These are phyloP conservation scores for Barnardius zonarius DNA, from an alignment of 2,113 vertebrate genomes.

Conservation along the genomic window DNA sequence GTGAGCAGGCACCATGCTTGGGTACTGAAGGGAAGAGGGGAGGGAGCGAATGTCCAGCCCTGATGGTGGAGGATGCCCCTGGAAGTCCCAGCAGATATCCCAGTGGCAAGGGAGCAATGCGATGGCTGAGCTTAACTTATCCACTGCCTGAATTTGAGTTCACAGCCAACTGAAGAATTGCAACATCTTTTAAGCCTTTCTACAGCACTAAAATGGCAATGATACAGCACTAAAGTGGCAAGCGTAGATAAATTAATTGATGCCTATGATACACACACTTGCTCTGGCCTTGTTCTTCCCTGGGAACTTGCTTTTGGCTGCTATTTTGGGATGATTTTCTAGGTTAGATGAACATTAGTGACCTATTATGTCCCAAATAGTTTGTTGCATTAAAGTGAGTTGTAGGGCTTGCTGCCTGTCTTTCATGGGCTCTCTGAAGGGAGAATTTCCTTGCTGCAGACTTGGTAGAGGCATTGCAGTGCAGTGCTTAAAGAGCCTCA, in stretches of 20 bases:
- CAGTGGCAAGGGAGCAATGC: rapidly evolving
- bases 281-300: neutral
- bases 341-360: neutral
- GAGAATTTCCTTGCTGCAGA: neutral
- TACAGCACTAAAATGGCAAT: neutral
- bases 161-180: neutral
- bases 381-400: neutral
- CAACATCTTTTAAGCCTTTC: neutral
- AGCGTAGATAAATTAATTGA: neutral
- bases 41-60: neutral
- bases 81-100: rapidly evolving
- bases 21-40: neutral
- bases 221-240: neutral
- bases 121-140: neutral
- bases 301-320: neutral
- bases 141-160: neutral
- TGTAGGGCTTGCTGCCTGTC: neutral
- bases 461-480: neutral
- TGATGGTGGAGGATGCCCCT: neutral
- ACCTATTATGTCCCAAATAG: neutral
- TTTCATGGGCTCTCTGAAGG: neutral
- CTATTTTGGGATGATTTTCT: neutral
- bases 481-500: neutral
- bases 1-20: neutral
- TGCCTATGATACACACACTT: neutral